phyloP scores from a whole-genome alignment of 2,888 invertebrate genomes.

The Podabrus alpinus region DNA sequence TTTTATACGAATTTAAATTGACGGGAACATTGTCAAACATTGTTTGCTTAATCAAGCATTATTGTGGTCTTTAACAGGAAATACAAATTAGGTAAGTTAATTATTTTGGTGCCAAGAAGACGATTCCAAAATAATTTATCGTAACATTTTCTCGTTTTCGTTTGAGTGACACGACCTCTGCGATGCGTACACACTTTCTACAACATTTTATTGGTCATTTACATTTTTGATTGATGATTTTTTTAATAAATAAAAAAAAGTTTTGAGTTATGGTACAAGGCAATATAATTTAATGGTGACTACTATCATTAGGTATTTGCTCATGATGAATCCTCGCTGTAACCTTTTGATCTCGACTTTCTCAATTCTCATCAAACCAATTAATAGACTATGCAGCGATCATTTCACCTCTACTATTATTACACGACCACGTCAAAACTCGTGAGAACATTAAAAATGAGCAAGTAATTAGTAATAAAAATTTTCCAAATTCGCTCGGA shows the following conservation, averaged over 20 bases:
- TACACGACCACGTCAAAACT: background rate
- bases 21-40: background rate
- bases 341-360: conserved; percentile 15
- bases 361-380: conserved; percentile 11
- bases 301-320: background rate
- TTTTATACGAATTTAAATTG: background rate
- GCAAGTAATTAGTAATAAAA: background rate
- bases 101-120: background rate
- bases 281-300: background rate
- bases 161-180: background rate
- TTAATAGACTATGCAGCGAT: conserved; percentile 6
- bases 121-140: background rate
- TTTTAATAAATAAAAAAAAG: background rate
- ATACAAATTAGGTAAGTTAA: background rate
- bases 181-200: background rate
- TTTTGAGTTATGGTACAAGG: background rate
- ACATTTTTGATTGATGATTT: background rate
- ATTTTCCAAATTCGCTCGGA: background rate
- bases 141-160: background rate
- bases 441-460: background rate
- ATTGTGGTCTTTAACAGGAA: background rate
- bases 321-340: background rate
- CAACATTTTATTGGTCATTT: background rate
- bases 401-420: conserved; percentile 3
- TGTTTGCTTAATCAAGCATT: background rate